Conservation (phyloP, 1,140 invertebrate species). For the Chrysopa pallens region DNA sequence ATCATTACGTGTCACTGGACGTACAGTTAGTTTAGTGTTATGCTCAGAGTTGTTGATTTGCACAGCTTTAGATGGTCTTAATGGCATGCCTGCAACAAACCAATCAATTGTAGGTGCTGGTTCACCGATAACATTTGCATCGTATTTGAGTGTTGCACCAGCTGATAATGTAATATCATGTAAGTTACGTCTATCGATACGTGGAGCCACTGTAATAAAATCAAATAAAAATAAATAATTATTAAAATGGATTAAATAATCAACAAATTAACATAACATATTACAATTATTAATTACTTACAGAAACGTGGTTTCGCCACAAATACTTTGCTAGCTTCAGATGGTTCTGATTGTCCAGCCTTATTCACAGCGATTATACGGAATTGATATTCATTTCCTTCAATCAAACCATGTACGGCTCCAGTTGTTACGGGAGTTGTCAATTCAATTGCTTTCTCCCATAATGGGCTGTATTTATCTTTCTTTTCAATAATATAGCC, state of each 20-base stretch:
- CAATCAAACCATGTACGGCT: conserved; percentile 70
- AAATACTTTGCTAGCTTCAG: conserved; percentile 73
- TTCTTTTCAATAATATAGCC: conserved; percentile 95
- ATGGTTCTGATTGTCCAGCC: conserved; percentile 78
- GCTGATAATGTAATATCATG: conserved; percentile 78
- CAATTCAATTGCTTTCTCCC: conserved; percentile 79
- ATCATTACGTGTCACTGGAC: conserved; percentile 61
- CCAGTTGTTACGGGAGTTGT: conserved; percentile 49
- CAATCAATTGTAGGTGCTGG: conserved; percentile 80
- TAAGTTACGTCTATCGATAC: conserved; percentile 84
- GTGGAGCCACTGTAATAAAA: conserved; percentile 59
- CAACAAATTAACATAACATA: conserved; percentile 2
- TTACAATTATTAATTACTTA: conserved; percentile 23
- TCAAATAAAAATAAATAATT: conserved; percentile 4
- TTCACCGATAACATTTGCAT: conserved; percentile 80
- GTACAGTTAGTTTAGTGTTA: conserved; percentile 70
- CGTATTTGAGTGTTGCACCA: conserved; percentile 80
- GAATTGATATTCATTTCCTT: conserved; percentile 97
- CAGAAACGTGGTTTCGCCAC: conserved; percentile 77
- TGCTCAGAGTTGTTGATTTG: conserved; percentile 73
- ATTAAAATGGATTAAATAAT: too few relatives aligned
- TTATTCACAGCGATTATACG: conserved; percentile 92
- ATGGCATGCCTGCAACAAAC: conserved; percentile 47
- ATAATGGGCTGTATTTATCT: conserved; percentile 84
- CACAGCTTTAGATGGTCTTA: conserved; percentile 38